Evolutionary conservation across 2,113 vertebrate species (phyloP), one percentile per base, ranked within the genome.

Genomic region (Lepus europaeus): DNA sequence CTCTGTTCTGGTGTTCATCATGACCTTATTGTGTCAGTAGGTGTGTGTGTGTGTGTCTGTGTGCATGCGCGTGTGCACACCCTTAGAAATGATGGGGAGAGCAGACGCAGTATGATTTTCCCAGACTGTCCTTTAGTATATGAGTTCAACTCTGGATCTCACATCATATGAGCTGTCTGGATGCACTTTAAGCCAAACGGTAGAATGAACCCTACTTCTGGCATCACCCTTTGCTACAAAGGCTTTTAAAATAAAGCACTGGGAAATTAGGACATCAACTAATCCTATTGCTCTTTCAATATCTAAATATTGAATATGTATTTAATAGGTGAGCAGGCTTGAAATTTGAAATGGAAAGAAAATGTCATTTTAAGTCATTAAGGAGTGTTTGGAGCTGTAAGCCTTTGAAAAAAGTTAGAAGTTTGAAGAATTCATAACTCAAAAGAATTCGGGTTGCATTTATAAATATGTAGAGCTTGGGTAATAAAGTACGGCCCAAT

Each of bases 321-420:
- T 96, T 95, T 90, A 89, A 94, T 96, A 95, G 45, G 73, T 91
- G 96, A 95, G 68, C 84, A 97, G 93, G 27, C 76, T 96, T 94
- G 84, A 87, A 78, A 93, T 93, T 91, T 97, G 73, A 88, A 96
- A 93, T 78, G 74, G 68, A 93, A 94, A 93, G 59, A 87, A 95
- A 96, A 87, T 91, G 51, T 90, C 77, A 49, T 76, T 93, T 89
- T 80, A 92, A 83, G 76, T 87, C 72, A 85, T 95, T 95, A 95
- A 94, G 51, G 77, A 95, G 74, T 27, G 9, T 91, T 84, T 86
- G 72, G 69, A 91, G 27, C 25, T 31, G 9, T 76, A 87, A 96
- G 69, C 33, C 73, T 93, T 91, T 92, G 80, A 80, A 61, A 86
- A 88, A 85, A 76, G 74, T 83, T 70, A 87, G 51, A 33, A 95